phyloP scores from a whole-genome alignment of 1,140 invertebrate genomes.

The Neodiprion fabricii region DNA sequence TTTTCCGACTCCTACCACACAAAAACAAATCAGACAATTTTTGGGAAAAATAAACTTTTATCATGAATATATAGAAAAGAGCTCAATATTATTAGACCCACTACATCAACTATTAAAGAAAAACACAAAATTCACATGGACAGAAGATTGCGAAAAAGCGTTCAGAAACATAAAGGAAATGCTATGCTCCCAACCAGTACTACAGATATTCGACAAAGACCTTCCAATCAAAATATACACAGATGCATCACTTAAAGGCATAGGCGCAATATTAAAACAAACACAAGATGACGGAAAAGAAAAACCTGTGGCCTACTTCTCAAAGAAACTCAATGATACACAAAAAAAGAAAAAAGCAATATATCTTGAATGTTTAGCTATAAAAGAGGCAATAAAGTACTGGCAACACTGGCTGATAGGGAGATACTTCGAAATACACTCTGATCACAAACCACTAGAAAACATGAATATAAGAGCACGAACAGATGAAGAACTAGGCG shows the following conservation, averaged over 20 bases:
- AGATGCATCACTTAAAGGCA: conserved; percentile 23
- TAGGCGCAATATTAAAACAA: conserved; percentile 16
- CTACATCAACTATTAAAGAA: conserved; percentile 36
- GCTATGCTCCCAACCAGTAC: conserved; percentile 22
- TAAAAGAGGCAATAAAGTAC: conserved; percentile 33
- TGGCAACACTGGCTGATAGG: conserved; percentile 33
- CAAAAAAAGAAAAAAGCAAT: conserved; percentile 9
- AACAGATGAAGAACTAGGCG: conserved; percentile 27
- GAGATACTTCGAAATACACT: conserved; percentile 23
- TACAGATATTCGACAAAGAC: conserved; percentile 23
- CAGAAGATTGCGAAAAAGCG: conserved; percentile 18
- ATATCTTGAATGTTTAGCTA: conserved; percentile 27
- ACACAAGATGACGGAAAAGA: conserved; percentile 17
- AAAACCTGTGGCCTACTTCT: conserved; percentile 13
- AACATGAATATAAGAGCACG: conserved; percentile 26
- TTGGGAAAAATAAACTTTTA: conserved; percentile 38
- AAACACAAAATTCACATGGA: conserved; percentile 29
- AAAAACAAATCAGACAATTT: conserved; percentile 32
- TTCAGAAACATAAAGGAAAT: conserved; percentile 18
- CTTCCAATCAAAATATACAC: conserved; percentile 21
- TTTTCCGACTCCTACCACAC: conserved; percentile 27
- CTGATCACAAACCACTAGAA: conserved; percentile 31
- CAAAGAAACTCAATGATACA: too few relatives aligned
- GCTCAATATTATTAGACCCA: conserved; percentile 30
- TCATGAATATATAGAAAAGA: conserved; percentile 31